Conservation (phyloP, 2,888 invertebrate genomes). For the Uloborus plumipes region DNA sequence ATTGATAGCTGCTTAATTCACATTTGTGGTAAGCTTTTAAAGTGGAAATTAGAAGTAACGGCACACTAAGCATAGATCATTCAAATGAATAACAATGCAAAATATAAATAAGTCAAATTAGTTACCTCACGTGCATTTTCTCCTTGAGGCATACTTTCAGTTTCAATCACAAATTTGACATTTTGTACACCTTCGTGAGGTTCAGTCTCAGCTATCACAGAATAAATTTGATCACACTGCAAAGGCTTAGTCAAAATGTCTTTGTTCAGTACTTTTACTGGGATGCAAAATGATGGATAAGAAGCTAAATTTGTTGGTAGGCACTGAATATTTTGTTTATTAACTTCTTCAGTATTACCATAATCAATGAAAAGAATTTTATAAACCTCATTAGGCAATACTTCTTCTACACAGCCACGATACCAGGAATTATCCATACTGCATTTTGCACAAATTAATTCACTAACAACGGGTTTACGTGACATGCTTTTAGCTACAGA, state of each 20-base stretch:
- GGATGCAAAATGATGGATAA: constrained; percentile 27
- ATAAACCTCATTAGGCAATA: constrained; percentile 18
- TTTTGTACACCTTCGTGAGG: constrained; percentile 16
- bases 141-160: not conserved
- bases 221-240: constrained; percentile 11
- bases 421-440: constrained; percentile 25
- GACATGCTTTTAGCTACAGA: constrained; percentile 3
- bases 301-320: constrained; percentile 1
- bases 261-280: constrained; percentile 2
- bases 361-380: constrained; percentile 38
- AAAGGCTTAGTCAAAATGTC: not conserved
- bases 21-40: too few relatives aligned
- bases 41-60: too few relatives aligned
- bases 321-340: constrained; percentile 8
- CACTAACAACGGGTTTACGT: constrained; percentile 32
- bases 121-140: constrained; percentile 11
- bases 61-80: too few relatives aligned
- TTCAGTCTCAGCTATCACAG: constrained; percentile 29
- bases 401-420: constrained; percentile 34
- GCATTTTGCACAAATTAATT: constrained; percentile 30
- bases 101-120: not conserved
- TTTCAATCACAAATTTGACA: constrained; percentile 8
- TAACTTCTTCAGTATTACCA: constrained; percentile 40
- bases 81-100: too few relatives aligned
- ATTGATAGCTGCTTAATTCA: too few relatives aligned